Base-by-base conservation (phyloP, 2,113 vertebrate genomes). In the Ciconia maguari region DNA sequence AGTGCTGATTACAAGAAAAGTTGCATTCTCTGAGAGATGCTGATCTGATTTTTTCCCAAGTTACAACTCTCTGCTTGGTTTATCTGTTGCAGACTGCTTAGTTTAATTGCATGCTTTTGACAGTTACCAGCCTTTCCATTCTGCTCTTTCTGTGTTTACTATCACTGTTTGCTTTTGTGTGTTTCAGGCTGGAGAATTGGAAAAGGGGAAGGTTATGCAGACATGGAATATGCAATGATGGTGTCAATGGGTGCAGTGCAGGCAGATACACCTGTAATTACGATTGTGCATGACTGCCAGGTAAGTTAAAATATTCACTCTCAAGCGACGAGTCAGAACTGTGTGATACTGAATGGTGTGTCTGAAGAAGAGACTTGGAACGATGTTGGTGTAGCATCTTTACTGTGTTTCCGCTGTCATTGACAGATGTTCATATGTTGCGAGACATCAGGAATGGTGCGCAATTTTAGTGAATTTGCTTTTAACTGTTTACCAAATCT, bases 141-240 rank as follows among this genome's bases (percentile, higher is more conserved):
- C 26, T n/a, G 21, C 60, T 78, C 2, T 57, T 81, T 10, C 29
- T 57, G 11, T 22, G 21, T 68, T 66, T 61, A 36, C 29, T 38
- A 1, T 6, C 7, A 14, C 71, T 29, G 4, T 64, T 24, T 7
- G 32, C 34, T 48, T 92, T 44, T 55, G 20, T 76, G 25, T 78
- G 9, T 77, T 91, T 36, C 58, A 99, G 99, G 99, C 46, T 98
- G 98, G 97, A 98, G 99, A 34, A 99, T 99, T 62, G 99, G 99
- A 54, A 99, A 99, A 98, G 99, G 99, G 20, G 99, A 99, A 96
- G 99, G 99, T 41, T 99, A 98, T 60, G 99, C 99, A 2, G 99
- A 99, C 81, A 97, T 99, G 96, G 99, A 99, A 87, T 99, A 99
- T 24, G 99, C 98, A 78, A 99, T 99, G 99, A 99, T 99, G 99